Evolutionary conservation across 2,113 vertebrate genomes (phyloP), one percentile per base, ranked within the genome.

Genomic region (Mesembrinibis cayennensis): DNA sequence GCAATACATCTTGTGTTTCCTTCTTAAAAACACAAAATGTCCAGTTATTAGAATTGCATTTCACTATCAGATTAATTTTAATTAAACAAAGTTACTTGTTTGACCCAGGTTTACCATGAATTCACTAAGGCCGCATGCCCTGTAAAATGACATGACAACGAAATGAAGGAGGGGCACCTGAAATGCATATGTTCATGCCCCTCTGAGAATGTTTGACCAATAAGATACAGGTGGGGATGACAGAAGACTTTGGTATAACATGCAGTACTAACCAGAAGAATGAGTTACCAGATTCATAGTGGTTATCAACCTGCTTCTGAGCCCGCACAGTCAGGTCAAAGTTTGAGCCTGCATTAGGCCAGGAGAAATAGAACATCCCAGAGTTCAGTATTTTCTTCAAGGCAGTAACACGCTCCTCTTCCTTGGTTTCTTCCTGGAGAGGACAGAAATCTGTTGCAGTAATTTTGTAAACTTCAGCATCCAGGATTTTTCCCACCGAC

Each of bases 391-490:
- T 97, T 96, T 98, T 98, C 96, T 95, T 98, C 96, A 99, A 86
- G 79, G 98, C 96, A 9, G 70, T 45, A 58, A 98, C 62, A 0
- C 98, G 98, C 5, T 98, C 98, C 6, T 98, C 98, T 82, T 98
- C 98, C 79, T 90, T 97, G 85, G 93, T 96, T 87, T 98, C 98
- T 91, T 97, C 98, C 97, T 98, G 98, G 49, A 99, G 98, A 36
- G 98, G 98, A 96, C 95, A 97, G 67, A 99, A 98, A 81, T 99
- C 98, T 42, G 96, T 98, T 95, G 97, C 92, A 3, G 98, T 98
- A 95, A 99, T 98, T 92, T 98, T 98, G 97, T 97, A 98, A 98
- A 99, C 98, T 94, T 99, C 98, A 8, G 98, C 96, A 2, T 98
- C 98, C 67, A 98, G 98, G 69, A 99, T 98, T 95, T 98, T 98